phyloP scores from a whole-genome alignment of 2,797 vertebrate genomes.

The Enteromius anoplus region DNA sequence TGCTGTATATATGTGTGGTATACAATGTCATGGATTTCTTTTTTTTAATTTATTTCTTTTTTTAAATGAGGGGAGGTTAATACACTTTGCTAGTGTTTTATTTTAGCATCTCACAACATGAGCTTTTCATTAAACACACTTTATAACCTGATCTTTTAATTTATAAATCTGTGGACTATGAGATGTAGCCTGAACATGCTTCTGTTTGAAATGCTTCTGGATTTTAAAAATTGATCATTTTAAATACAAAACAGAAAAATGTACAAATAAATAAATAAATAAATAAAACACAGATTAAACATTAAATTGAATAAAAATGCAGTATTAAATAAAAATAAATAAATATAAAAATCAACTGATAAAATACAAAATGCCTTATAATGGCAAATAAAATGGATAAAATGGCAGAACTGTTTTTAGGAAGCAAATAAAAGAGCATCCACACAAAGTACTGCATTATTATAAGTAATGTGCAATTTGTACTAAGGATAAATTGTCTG shows the following conservation, averaged over 20 bases:
- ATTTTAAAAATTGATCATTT: not conserved
- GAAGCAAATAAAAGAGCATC: not conserved
- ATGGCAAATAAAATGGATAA: too few relatives aligned
- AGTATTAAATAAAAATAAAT: too few relatives aligned
- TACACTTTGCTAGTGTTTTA: not conserved
- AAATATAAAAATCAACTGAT: too few relatives aligned
- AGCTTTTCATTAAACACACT: not conserved
- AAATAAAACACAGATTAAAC: not conserved
- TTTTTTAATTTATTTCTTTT: not conserved
- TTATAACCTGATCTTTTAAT: not conserved
- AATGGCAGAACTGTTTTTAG: too few relatives aligned
- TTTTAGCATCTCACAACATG: not conserved
- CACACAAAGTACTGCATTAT: not conserved
- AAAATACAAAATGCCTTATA: too few relatives aligned
- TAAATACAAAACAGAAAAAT: not conserved
- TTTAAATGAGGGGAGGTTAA: not conserved
- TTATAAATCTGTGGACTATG: not conserved
- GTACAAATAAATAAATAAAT: not conserved
- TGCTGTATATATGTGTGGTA: not conserved
- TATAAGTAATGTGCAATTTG: not conserved
- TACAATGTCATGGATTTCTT: not conserved
- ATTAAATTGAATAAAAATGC: not conserved
- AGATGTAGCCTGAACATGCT: not conserved
- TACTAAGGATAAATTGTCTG: not conserved
- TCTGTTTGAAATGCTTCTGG: not conserved